Base-by-base conservation (phyloP, 2,113 vertebrate species). In the Syrrhaptes paradoxus region DNA sequence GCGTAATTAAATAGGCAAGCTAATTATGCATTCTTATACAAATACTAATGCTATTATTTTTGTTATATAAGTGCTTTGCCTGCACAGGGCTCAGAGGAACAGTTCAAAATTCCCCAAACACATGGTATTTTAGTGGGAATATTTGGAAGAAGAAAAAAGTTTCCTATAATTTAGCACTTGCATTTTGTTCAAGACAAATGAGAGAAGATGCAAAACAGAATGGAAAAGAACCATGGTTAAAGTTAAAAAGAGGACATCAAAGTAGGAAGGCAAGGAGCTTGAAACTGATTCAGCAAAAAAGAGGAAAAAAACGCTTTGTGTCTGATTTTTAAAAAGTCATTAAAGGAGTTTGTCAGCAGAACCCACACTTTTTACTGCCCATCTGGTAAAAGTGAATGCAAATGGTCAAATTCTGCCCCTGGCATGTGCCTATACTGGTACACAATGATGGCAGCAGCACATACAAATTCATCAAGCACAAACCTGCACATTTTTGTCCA, bases 191-290 rank as follows among this genome's bases (percentile, higher is more conserved):
- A 41, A 90, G 85, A 88, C 88, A 94, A 89, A 95, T 81, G 88
- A 87, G 83, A 68, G 86, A 94, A 87, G 88, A 95, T 94, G 86
- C 66, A 92, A 96, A 96, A 83, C 88, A 96, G 96, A 93, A 89
- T 62, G 92, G 88, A 71, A 94, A 73, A 93, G 86, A 94, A 79
- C 51, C 57, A 86, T 80, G 86, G 92, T 75, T 89, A 41, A 95
- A 93, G 65, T 92, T 95, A 84, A 92, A 95, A 94, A 81, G 90
- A 81, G 31, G 65, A 96, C 92, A 96, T 93, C 72, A 94, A 96
- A 94, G 93, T 76, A 59, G 57, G 70, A 81, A 86, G 83, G 73
- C 70, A 67, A 92, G 52, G 57, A 92, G 57, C 62, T 90, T 92
- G 76, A 93, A 90, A 90, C 25, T 66, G 68, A 94, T 81, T 94